A percentile compares a stretch with the other conserved stretches of the same genome.
phyloP scores from a whole-genome alignment of 64 coral and sea anemone genomes.

The Dendrophyllia cribrosa region DNA sequence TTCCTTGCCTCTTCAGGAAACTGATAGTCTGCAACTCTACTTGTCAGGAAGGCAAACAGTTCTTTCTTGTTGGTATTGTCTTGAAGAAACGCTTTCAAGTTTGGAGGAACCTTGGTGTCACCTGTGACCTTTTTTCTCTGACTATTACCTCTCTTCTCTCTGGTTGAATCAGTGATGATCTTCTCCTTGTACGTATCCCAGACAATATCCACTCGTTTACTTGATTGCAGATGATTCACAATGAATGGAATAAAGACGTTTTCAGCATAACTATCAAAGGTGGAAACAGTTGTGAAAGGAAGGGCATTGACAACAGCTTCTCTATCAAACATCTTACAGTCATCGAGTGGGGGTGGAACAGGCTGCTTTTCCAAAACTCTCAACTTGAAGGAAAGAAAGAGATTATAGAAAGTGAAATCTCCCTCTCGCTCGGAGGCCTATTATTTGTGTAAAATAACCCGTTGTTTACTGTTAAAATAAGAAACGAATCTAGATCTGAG shows the following conservation, averaged over 20 bases:
- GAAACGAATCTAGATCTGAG: no score
- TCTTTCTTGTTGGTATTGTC: no score
- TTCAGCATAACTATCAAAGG: slow-evolving; percentile 24
- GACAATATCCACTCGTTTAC: slow-evolving; percentile 8
- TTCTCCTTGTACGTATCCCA: slow-evolving; percentile 35
- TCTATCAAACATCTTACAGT: slow-evolving; percentile 37
- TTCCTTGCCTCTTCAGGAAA: slow-evolving; percentile 54
- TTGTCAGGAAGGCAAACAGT: no score
- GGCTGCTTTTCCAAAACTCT: background rate
- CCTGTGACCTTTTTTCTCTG: slow-evolving; percentile 55
- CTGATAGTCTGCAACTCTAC: no score
- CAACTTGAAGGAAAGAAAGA: no score
- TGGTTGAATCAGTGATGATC: background rate
- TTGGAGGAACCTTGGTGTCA: slow-evolving; percentile 23
- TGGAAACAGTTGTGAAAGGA: slow-evolving; percentile 1
- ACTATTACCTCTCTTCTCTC: background rate
- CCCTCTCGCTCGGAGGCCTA: no score
- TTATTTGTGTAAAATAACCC: no score
- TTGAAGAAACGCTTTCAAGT: background rate
- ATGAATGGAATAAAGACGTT: slow-evolving; percentile 38
- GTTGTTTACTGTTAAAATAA: no score
- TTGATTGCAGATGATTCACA: slow-evolving; percentile 17
- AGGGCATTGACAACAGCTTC: background rate
- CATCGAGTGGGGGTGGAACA: background rate
- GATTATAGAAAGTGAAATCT: no score